phyloP scores from a whole-genome alignment of 2,888 invertebrate species.

The Andrena haemorrhoa region DNA sequence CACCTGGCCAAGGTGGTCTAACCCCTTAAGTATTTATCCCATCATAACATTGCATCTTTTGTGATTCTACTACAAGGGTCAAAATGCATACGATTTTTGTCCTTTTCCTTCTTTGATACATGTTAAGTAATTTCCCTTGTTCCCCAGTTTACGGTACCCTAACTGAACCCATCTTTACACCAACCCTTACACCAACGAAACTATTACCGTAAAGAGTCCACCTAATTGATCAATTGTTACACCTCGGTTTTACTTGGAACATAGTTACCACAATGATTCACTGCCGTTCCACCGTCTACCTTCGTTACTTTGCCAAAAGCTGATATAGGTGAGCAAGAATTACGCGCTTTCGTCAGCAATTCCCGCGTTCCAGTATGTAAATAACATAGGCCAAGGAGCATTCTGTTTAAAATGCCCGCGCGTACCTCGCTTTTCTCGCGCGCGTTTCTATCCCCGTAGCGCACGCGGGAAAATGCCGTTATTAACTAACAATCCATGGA shows the following conservation, averaged over 20 bases:
- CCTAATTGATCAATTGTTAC: slow-evolving; percentile 3
- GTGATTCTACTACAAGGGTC: too few species aligned
- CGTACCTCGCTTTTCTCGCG: not conserved
- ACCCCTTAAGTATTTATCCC: too few species aligned
- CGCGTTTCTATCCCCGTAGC: not conserved
- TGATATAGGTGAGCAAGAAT: not conserved
- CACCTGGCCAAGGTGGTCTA: too few species aligned
- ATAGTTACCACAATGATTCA: not conserved
- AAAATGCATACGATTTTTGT: too few species aligned
- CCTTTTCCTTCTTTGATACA: too few species aligned
- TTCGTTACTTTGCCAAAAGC: not conserved
- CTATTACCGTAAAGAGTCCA: not conserved
- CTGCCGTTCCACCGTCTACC: not conserved
- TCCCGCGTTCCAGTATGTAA: slow-evolving; percentile 18
- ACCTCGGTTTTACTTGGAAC: not conserved
- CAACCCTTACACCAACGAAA: not conserved
- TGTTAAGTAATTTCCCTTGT: too few species aligned
- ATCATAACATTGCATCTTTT: too few species aligned
- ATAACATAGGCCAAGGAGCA: slow-evolving; percentile 4
- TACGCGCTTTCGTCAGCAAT: not conserved
- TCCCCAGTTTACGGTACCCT: too few species aligned
- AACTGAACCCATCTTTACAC: not conserved
- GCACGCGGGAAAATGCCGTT: slow-evolving; percentile 24
- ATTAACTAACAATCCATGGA: slow-evolving; percentile 34
- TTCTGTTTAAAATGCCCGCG: slow-evolving; percentile 16